These are phyloP conservation scores for Mugil cephalus DNA, from an alignment of 2,113 vertebrate species.

Conservation along the genomic window DNA sequence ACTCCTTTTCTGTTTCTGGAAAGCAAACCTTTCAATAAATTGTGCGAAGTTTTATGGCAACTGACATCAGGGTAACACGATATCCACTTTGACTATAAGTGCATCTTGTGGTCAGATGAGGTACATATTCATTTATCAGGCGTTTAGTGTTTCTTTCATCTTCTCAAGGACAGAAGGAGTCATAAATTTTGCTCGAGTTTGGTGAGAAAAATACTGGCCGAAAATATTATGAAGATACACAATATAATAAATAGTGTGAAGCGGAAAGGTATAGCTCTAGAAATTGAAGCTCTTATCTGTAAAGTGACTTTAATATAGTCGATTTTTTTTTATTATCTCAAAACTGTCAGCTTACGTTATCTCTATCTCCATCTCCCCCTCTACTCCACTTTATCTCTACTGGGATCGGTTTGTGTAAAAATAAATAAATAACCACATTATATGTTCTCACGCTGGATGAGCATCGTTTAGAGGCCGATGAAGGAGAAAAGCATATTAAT, in stretches of 20 bases:
- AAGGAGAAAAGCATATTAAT: constrained; percentile 22
- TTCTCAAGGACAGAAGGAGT: not conserved
- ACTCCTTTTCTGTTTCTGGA: too few relatives aligned
- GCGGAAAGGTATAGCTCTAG: not conserved
- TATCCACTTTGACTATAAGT: too few relatives aligned
- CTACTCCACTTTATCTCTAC: constrained; percentile 34
- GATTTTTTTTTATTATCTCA: constrained; percentile 44
- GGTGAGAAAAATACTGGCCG: not conserved
- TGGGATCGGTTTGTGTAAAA: not conserved
- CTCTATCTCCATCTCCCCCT: constrained; percentile 8
- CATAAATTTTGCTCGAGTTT: not conserved
- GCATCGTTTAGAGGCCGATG: constrained; percentile 44
- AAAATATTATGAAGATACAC: not conserved
- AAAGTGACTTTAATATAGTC: constrained; percentile 29
- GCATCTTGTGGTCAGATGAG: too few relatives aligned
- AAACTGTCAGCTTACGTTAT: constrained; percentile 30
- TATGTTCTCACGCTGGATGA: constrained; percentile 3
- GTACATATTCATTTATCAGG: not conserved
- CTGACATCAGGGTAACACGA: too few relatives aligned
- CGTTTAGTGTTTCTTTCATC: not conserved
- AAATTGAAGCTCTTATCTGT: constrained; percentile 25
- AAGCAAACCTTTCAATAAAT: too few relatives aligned
- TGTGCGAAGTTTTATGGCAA: too few relatives aligned
- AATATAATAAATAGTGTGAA: not conserved
- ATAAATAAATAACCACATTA: constrained; percentile 18